Evolutionary conservation across 2,797 vertebrate genomes (phyloP).

Genomic region (Sandelia bainsii): DNA sequence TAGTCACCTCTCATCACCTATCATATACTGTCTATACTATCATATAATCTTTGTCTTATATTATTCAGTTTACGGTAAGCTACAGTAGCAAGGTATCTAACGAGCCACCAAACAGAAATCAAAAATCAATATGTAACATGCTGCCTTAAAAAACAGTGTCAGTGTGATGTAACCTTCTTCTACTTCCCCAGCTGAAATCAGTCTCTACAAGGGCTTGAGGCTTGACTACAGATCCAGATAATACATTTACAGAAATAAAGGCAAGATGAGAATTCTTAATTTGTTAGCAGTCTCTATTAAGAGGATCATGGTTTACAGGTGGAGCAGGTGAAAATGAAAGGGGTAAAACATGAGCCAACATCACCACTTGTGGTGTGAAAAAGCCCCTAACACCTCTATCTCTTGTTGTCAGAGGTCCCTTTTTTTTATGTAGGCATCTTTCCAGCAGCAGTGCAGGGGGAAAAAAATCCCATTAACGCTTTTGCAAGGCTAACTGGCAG

Average conservation of each 20-base stretch:
- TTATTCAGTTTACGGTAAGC: background rate
- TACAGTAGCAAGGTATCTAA: too few species aligned
- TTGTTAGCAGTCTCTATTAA: background rate
- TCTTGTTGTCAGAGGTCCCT: slow-evolving; percentile 3
- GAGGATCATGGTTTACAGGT: slow-evolving; percentile 1
- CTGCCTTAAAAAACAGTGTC: too few species aligned
- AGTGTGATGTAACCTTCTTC: background rate
- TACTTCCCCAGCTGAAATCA: background rate
- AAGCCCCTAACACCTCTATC: slow-evolving; percentile 30
- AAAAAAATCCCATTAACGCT: slow-evolving; percentile 51
- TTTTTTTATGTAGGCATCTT: slow-evolving; percentile 26
- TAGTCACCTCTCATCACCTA: too few species aligned
- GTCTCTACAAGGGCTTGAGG: background rate
- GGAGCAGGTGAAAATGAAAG: background rate
- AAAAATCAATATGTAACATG: too few species aligned
- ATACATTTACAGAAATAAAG: background rate
- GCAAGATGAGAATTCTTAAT: background rate
- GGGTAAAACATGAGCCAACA: slow-evolving; percentile 28
- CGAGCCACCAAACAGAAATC: too few species aligned
- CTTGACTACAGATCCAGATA: background rate
- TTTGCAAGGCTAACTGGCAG: slow-evolving; percentile 51
- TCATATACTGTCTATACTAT: too few species aligned
- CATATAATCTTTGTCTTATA: background rate
- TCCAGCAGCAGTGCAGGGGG: slow-evolving; percentile 30
- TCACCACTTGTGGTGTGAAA: slow-evolving; percentile 16